Evolutionary conservation across 2,797 vertebrate species (phyloP).

Genomic region (Tragelaphus oryx): DNA sequence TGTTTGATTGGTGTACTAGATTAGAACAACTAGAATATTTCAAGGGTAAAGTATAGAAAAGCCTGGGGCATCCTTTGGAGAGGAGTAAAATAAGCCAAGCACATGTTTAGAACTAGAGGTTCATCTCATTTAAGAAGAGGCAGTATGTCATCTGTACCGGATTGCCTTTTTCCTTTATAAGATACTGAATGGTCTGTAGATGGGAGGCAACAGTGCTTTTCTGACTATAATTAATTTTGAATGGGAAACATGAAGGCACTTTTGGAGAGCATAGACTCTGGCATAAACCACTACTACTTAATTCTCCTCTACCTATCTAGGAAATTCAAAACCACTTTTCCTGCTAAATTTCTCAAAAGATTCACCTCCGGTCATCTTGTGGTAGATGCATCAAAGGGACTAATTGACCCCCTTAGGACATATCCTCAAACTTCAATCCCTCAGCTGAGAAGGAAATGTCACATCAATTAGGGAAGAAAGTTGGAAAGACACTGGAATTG

Average conservation of each 20-base stretch:
- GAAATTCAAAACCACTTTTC: slow-evolving; percentile 46
- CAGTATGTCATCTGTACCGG: neutral
- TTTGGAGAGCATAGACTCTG: neutral
- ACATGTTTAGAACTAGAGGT: neutral
- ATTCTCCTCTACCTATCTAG: neutral
- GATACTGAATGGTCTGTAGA: neutral
- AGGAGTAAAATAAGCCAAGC: neutral
- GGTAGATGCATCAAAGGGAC: slow-evolving; percentile 7
- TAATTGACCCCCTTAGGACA: slow-evolving; percentile 30
- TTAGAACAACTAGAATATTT: neutral
- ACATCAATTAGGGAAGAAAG: slow-evolving; percentile 41
- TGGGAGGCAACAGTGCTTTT: neutral
- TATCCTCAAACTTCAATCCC: neutral
- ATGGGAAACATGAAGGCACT: neutral
- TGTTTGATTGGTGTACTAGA: neutral
- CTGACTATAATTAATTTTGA: neutral
- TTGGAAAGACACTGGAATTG: neutral
- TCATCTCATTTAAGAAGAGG: neutral
- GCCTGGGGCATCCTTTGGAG: neutral
- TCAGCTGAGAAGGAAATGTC: slow-evolving; percentile 48
- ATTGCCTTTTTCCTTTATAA: neutral
- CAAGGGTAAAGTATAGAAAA: neutral
- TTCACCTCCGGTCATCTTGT: slow-evolving; percentile 14
- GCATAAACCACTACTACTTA: neutral
- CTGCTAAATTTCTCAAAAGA: slow-evolving; percentile 42